Percentiles rank a stretch among this genome's conserved stretches.
Evolutionary conservation across 30 jellyfish, hydroid and myxozoan species (phyloP).

Genomic region (Chironex yamaguchii): DNA sequence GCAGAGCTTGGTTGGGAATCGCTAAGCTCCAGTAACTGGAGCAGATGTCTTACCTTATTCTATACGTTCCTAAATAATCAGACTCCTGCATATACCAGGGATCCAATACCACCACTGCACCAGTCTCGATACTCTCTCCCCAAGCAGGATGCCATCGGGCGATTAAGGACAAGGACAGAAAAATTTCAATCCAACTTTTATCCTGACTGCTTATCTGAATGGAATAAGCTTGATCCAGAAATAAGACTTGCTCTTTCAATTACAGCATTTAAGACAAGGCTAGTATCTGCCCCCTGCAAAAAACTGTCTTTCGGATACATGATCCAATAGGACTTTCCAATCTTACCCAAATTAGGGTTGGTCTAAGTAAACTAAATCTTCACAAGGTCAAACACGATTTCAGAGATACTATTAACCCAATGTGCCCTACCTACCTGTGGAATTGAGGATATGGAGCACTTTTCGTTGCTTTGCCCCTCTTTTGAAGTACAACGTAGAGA

Average conservation of each 20-base stretch:
- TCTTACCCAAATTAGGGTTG: constrained; percentile 21
- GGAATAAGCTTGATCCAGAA: constrained; percentile 49
- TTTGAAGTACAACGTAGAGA: too few species aligned
- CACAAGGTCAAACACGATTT: constrained; percentile 15
- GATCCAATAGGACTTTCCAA: not conserved
- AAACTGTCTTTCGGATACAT: not conserved
- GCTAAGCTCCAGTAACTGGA: constrained; percentile 26
- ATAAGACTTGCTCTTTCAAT: constrained; percentile 56
- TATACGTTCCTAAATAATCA: not conserved
- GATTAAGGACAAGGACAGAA: constrained; percentile 36
- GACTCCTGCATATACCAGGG: not conserved
- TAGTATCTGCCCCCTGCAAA: constrained; percentile 17
- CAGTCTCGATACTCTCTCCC: not conserved
- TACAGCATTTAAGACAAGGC: constrained; percentile 18
- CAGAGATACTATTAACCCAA: constrained; percentile 3
- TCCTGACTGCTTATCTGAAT: constrained; percentile 57
- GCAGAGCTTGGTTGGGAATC: too few species aligned
- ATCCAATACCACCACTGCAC: not conserved
- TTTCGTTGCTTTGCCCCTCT: too few species aligned
- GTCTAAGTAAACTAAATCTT: constrained; percentile 16
- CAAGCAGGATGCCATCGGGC: not conserved
- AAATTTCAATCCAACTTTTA: constrained; percentile 52
- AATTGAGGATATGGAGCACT: too few species aligned
- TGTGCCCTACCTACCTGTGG: not conserved
- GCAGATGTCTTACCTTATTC: constrained; percentile 36